Evolutionary conservation across 2,113 vertebrate genomes (phyloP).

Genomic region (Erythrocercus mccallii): DNA sequence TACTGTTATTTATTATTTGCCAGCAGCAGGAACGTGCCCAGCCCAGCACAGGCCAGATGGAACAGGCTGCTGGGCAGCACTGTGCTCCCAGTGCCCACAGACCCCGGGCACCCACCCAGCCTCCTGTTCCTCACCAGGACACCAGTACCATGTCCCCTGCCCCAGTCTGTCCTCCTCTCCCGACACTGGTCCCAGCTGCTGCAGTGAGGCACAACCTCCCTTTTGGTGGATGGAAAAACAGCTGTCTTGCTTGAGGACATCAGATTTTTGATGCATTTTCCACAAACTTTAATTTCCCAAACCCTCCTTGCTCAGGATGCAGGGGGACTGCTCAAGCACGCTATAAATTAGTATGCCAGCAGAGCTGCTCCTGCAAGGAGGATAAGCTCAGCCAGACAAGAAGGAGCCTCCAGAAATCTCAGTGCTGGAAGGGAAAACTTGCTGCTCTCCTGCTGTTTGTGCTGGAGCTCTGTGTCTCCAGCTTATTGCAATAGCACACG

Average conservation of each 20-base stretch:
- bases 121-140: rapidly evolving
- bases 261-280: constrained; percentile 11
- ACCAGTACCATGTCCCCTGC: rapidly evolving
- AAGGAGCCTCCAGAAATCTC: constrained; percentile 32
- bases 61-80: neutral
- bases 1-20: neutral
- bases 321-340: neutral
- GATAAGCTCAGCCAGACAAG: constrained; percentile 37
- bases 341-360: constrained; percentile 36
- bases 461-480: neutral
- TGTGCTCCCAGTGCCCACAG: neutral
- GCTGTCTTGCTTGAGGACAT: constrained; percentile 44
- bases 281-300: constrained; percentile 44
- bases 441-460: neutral
- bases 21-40: neutral
- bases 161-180: neutral
- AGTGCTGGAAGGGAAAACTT: neutral
- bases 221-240: neutral
- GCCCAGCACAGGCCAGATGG: neutral
- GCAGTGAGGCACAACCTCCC: neutral
- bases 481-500: constrained; percentile 4
- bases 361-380: constrained; percentile 8
- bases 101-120: rapidly evolving
- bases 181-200: neutral
- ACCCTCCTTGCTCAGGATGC: neutral